A percentile compares a stretch with the other conserved stretches of the same genome.
These are phyloP conservation scores for Lophotriccus pileatus DNA, from an alignment of 2,797 vertebrate species.

Conservation along the genomic window DNA sequence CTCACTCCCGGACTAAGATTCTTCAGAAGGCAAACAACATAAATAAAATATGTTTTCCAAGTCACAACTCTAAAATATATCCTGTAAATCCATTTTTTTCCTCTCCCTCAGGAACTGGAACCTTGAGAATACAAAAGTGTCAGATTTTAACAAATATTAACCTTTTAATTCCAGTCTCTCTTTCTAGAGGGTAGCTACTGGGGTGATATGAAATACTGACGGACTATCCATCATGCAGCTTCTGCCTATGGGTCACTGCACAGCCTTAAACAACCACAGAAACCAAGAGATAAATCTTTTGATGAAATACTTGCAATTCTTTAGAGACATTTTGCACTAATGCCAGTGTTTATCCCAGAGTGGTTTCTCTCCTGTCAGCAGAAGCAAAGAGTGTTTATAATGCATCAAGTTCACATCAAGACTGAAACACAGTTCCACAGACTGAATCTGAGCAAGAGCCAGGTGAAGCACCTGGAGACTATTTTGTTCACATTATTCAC, in stretches of 20 bases:
- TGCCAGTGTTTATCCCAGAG: slow-evolving; percentile 66
- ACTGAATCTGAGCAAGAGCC: slow-evolving; percentile 36
- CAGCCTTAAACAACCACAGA: slow-evolving; percentile 49
- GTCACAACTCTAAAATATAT: background rate
- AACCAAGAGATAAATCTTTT: slow-evolving; percentile 67
- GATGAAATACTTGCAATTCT: slow-evolving; percentile 66
- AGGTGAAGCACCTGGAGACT: slow-evolving; percentile 54
- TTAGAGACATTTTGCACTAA: slow-evolving; percentile 62
- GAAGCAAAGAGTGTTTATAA: slow-evolving; percentile 56
- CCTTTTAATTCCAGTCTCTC: slow-evolving; percentile 45
- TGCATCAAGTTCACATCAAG: slow-evolving; percentile 44
- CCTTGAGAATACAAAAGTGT: slow-evolving; percentile 21
- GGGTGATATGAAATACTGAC: slow-evolving; percentile 18
- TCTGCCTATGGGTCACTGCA: slow-evolving; percentile 49
- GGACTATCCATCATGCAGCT: slow-evolving; percentile 29
- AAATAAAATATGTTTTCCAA: slow-evolving; percentile 33
- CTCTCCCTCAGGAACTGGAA: background rate
- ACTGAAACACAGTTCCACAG: background rate
- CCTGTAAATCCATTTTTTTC: background rate
- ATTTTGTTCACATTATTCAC: slow-evolving; percentile 60
- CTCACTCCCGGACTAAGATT: background rate
- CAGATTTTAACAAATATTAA: slow-evolving; percentile 64
- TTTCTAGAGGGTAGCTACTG: slow-evolving; percentile 35
- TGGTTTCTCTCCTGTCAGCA: slow-evolving; percentile 63
- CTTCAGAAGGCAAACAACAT: slow-evolving; percentile 25